Evolutionary conservation across 2,888 invertebrate species (phyloP).

Genomic region (Sinohyriopsis cumingii): DNA sequence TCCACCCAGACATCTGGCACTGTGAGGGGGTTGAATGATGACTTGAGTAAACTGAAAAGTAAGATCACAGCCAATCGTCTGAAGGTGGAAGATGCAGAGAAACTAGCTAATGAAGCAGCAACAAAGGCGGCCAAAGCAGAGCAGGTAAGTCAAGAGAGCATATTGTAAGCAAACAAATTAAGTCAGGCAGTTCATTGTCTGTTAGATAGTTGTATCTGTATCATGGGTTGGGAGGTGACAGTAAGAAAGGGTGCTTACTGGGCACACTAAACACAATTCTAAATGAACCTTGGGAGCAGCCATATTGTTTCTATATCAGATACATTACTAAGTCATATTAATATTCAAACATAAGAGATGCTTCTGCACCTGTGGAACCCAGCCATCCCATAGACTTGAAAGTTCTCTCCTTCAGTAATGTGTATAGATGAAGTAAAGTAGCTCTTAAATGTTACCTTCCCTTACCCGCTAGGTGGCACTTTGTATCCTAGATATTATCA

Average conservation of each 20-base stretch:
- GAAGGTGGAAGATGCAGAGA: conserved; percentile 85
- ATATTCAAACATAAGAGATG: no score
- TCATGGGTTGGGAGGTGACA: background rate
- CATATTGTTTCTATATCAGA: no score
- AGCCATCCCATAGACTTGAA: no score
- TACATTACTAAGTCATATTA: no score
- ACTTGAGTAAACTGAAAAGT: conserved; percentile 84
- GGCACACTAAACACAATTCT: no score
- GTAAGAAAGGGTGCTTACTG: background rate
- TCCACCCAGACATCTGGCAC: conserved; percentile 86
- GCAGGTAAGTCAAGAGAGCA: conserved; percentile 28
- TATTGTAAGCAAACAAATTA: background rate
- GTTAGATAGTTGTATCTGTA: background rate
- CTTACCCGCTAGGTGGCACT: no score
- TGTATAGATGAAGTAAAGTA: no score
- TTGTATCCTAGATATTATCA: no score
- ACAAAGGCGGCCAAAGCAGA: conserved; percentile 76
- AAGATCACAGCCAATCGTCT: conserved; percentile 85
- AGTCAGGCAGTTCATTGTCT: background rate
- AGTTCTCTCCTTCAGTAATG: no score
- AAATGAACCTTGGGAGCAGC: no score
- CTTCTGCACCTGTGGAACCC: no score
- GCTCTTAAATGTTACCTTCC: no score
- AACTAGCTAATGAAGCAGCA: conserved; percentile 79
- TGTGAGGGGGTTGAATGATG: conserved; percentile 81